Percentiles rank a stretch among this genome's conserved stretches.
phyloP scores from a whole-genome alignment of 1,140 invertebrate species.

The Polypedilum vanderplanki region DNA sequence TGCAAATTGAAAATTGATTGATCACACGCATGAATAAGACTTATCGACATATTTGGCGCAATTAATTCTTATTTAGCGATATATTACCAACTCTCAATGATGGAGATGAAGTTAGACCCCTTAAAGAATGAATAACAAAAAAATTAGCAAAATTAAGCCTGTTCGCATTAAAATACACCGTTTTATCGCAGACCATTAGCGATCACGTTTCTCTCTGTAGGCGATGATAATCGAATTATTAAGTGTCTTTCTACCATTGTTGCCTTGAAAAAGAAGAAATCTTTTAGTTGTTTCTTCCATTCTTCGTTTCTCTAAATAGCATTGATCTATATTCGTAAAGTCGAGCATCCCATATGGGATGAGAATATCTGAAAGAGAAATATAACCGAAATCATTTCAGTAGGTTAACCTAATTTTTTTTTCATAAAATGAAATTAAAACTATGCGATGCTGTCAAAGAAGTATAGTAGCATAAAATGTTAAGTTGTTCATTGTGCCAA shows the following conservation, averaged over 20 bases:
- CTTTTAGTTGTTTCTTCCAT: not conserved
- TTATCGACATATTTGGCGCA: not conserved
- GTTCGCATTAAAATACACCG: not conserved
- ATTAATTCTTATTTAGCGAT: conserved; percentile 13
- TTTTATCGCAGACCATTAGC: not conserved
- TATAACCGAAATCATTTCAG: not conserved
- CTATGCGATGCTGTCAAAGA: too few species aligned
- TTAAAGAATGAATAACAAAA: not conserved
- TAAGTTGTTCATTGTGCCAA: not conserved
- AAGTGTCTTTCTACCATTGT: not conserved
- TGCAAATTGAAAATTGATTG: not conserved
- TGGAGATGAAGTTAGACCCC: too few species aligned
- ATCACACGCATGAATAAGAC: not conserved
- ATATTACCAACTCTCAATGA: not conserved
- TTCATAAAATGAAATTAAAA: not conserved
- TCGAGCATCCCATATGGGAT: too few species aligned
- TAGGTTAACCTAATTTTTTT: conserved; percentile 4
- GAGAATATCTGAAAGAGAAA: not conserved
- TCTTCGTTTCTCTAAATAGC: not conserved
- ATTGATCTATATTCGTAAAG: not conserved
- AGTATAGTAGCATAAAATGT: too few species aligned
- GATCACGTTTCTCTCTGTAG: not conserved
- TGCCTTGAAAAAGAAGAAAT: too few species aligned
- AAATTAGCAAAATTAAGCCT: not conserved
- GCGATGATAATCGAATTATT: not conserved